Conservation (phyloP, 2,888 invertebrate species). For the Blastobasis lacticolella region DNA sequence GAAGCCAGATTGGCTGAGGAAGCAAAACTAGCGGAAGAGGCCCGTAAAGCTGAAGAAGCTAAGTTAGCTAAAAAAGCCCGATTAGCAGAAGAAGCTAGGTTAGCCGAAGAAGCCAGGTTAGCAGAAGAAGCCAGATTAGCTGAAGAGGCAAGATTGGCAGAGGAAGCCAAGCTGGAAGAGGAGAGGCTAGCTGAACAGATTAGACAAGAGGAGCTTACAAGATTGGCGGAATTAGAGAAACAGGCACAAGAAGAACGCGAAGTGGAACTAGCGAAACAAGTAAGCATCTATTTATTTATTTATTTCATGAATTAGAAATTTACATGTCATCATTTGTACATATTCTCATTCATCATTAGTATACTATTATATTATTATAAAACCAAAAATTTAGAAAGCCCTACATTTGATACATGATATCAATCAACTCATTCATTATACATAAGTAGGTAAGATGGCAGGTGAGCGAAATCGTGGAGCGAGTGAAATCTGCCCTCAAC, state of each 20-base stretch:
- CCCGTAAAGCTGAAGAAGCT: constrained; percentile 49
- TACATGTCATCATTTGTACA: too few relatives aligned
- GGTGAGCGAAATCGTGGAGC: too few relatives aligned
- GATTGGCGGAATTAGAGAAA: constrained; percentile 74
- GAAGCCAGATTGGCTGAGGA: constrained; percentile 39
- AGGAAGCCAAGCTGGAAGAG: constrained; percentile 53
- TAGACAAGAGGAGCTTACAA: constrained; percentile 70
- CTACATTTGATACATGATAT: too few relatives aligned
- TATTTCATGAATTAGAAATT: too few relatives aligned
- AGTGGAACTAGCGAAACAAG: constrained; percentile 79
- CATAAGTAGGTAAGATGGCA: too few relatives aligned
- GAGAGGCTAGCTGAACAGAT: constrained; percentile 65
- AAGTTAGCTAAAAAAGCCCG: constrained; percentile 49
- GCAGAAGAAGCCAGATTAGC: constrained; percentile 64
- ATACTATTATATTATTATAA: too few relatives aligned
- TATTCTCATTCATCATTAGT: too few relatives aligned
- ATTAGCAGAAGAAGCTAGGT: constrained; percentile 45
- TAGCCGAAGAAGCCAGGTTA: constrained; percentile 48
- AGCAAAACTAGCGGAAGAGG: constrained; percentile 53
- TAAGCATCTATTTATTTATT: constrained; percentile 25
- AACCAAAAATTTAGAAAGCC: too few relatives aligned
- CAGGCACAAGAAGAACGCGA: constrained; percentile 78
- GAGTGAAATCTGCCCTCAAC: too few relatives aligned
- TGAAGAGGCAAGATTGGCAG: constrained; percentile 54
- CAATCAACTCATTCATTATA: too few relatives aligned